Evolutionary conservation across 2,113 vertebrate species (phyloP).

Genomic region (Malurus melanocephalus): DNA sequence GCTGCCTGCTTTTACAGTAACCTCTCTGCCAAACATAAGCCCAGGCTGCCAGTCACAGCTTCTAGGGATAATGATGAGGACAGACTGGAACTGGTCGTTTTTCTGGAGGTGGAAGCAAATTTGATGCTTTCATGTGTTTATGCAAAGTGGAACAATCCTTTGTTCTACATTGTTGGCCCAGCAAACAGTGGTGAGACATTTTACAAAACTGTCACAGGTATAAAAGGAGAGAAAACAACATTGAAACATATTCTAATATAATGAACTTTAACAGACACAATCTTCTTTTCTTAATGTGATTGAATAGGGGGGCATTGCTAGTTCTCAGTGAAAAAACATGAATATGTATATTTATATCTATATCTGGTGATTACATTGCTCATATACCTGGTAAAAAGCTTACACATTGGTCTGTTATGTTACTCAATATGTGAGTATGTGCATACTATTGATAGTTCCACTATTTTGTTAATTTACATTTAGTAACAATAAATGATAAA

Average conservation of each 20-base stretch:
- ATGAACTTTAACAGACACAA: background rate
- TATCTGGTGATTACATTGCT: background rate
- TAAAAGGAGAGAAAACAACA: background rate
- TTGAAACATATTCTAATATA: background rate
- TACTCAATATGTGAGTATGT: background rate
- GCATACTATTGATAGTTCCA: background rate
- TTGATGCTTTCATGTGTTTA: background rate
- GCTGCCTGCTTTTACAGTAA: background rate
- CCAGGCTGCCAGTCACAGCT: background rate
- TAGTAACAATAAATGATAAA: background rate
- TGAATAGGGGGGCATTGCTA: background rate
- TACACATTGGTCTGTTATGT: background rate
- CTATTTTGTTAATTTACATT: background rate
- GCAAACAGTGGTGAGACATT: background rate
- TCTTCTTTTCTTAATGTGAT: background rate
- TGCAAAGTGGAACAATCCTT: background rate
- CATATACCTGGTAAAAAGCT: background rate
- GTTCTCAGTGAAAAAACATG: background rate
- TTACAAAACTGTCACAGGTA: background rate
- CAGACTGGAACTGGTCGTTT: background rate
- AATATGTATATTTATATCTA: background rate
- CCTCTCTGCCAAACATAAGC: background rate
- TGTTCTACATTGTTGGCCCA: background rate
- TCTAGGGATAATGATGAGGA: background rate
- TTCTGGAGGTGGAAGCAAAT: background rate